phyloP scores from a whole-genome alignment of 2,113 vertebrate genomes.

The Phoenicopterus ruber region DNA sequence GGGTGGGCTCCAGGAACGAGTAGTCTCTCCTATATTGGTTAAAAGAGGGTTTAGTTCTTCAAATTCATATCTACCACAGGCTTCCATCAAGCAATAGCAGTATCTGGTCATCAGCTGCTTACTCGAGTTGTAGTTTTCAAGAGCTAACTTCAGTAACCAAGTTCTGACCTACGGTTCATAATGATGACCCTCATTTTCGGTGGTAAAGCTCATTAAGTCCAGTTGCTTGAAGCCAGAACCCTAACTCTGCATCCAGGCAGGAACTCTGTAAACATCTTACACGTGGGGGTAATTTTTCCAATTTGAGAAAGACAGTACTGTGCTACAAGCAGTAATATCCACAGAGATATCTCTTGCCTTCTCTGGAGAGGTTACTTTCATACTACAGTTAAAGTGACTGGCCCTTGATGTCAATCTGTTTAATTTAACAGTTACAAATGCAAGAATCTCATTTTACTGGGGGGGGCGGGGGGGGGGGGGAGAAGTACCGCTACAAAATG shows the following conservation, averaged over 20 bases:
- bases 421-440: background rate
- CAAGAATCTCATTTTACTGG: background rate
- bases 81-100: background rate
- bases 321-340: background rate
- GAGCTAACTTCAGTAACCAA: background rate
- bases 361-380: background rate
- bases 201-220: background rate
- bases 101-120: background rate
- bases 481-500: background rate
- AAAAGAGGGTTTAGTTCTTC: background rate
- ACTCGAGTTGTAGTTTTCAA: background rate
- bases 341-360: background rate
- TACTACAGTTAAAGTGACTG: background rate
- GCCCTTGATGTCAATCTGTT: background rate
- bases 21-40: background rate
- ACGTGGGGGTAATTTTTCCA: background rate
- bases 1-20: background rate
- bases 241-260: background rate
- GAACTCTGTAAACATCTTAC: background rate
- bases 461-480: no score
- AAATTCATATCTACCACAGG: background rate
- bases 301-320: background rate
- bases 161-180: background rate
- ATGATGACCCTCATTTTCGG: rapidly evolving
- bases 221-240: background rate